Base-by-base conservation (phyloP, 2,888 invertebrate species). In the Drosophila neotestacea region DNA sequence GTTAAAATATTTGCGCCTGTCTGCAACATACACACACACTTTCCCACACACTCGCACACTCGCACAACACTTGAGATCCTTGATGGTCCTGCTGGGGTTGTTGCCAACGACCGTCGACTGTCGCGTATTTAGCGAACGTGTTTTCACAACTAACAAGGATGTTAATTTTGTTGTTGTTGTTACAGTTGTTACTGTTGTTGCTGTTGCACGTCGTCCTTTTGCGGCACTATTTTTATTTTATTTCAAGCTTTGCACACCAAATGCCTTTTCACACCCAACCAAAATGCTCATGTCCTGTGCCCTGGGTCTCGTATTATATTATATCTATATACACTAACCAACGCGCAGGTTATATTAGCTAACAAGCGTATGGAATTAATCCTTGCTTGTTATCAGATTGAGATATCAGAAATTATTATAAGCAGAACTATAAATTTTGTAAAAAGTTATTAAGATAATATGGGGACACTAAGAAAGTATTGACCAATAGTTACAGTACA, bases 1-100 rank as follows among this genome's bases (percentile, higher is more conserved):
- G 92, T 92, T 92, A 92, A 92, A 92, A 92, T 92, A 92, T 92
- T 92, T 92, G 91, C 91, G 82, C 87, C 87, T 86, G 84, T 82
- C 83, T 77, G 73, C 47, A 63, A 73, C 80, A 79, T 38, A 70
- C 67, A 52, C 38, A 66, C 52, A 58, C 28, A 46, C 52, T 34
- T 56, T 50, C 55, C 36, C 32, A 44, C 52, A 44, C 58, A 42
- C 28, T n/a, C 27, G 16, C 60, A 27, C 59, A 39, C 48, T 48
- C 36, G 58, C 59, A 64, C 39, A 66, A 68, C 73, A 81, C 78
- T 79, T 81, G 81, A 81, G 78, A 34, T 70, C 44, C 64, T 59
- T 46, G 62, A 38, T 48, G 10, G 64, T 76, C 62, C 59, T 75
- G 60, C 34, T 73, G 69, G 70, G 68, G 71, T 84, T 83, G 87